Percentiles rank a stretch among this genome's conserved stretches.
These are phyloP conservation scores for Bembecia ichneumoniformis DNA, from an alignment of 2,888 invertebrate species.

Conservation along the genomic window DNA sequence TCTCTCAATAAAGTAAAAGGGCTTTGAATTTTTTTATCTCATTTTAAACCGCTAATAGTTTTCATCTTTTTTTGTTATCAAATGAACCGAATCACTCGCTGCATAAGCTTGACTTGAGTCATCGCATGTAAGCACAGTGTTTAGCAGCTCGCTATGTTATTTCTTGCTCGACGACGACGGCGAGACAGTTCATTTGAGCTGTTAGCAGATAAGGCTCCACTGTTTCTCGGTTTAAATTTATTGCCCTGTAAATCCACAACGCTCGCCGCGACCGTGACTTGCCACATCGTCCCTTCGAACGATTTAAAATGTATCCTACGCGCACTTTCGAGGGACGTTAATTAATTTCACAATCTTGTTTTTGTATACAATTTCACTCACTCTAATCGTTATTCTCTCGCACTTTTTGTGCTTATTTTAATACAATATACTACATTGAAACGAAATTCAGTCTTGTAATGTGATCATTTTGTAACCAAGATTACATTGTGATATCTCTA, in stretches of 20 bases:
- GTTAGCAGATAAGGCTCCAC: conserved; percentile 53
- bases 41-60: too few species aligned
- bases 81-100: too few species aligned
- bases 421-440: too few species aligned
- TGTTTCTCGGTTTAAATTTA: conserved; percentile 55
- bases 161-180: conserved; percentile 18
- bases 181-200: conserved; percentile 59
- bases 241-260: conserved; percentile 52
- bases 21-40: too few species aligned
- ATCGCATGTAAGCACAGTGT: conserved; percentile 10
- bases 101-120: too few species aligned
- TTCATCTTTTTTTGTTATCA: too few species aligned
- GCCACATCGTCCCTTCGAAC: conserved; percentile 43
- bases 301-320: conserved; percentile 48
- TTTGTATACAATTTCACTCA: conserved; percentile 46
- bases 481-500: too few species aligned
- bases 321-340: conserved; percentile 46
- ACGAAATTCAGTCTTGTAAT: too few species aligned
- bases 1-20: too few species aligned
- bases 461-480: too few species aligned
- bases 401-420: conserved; percentile 23
- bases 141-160: conserved; percentile 29
- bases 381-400: conserved; percentile 25
- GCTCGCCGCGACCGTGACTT: conserved; percentile 49
- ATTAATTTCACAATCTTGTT: conserved; percentile 58